These are phyloP conservation scores for Leptopilina syphax DNA, from an alignment of 2,888 invertebrate species.

Conservation along the genomic window DNA sequence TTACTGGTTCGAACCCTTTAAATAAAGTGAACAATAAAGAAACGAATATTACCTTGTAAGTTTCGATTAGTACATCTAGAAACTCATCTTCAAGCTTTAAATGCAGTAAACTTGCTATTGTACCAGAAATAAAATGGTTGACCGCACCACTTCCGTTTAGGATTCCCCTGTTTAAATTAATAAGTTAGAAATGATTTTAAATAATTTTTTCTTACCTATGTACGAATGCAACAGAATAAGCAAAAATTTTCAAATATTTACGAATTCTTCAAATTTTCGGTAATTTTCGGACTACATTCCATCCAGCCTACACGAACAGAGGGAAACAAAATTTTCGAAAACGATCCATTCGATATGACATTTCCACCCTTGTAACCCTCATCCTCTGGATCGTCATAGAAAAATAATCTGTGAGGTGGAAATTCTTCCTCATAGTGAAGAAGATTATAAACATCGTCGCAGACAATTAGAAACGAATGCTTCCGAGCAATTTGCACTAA, in stretches of 20 bases:
- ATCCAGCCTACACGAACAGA: slow-evolving; percentile 83
- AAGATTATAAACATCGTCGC: slow-evolving; percentile 83
- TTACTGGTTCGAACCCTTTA: background rate
- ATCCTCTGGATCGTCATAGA: slow-evolving; percentile 77
- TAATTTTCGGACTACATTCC: slow-evolving; percentile 78
- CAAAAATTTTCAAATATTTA: slow-evolving; percentile 59
- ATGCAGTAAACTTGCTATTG: slow-evolving; percentile 79
- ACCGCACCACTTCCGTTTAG: slow-evolving; percentile 80
- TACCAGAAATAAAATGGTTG: slow-evolving; percentile 80
- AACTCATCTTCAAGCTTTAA: slow-evolving; percentile 78
- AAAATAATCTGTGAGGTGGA: slow-evolving; percentile 78
- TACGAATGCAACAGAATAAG: background rate
- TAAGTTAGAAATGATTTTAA: background rate
- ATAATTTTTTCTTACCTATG: too few relatives aligned
- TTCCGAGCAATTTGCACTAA: slow-evolving; percentile 77
- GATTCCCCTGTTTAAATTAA: slow-evolving; percentile 75
- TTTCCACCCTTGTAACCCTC: slow-evolving; percentile 77
- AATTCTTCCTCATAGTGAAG: slow-evolving; percentile 77
- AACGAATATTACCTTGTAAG: background rate
- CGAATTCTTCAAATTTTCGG: slow-evolving; percentile 74
- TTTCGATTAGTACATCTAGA: slow-evolving; percentile 64
- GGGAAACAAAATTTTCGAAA: slow-evolving; percentile 83
- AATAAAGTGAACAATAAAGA: background rate
- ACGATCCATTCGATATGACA: slow-evolving; percentile 82
- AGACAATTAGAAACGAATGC: slow-evolving; percentile 77